Base-by-base conservation (phyloP, 2,888 invertebrate genomes). In the Tetrapedia diversipes region DNA sequence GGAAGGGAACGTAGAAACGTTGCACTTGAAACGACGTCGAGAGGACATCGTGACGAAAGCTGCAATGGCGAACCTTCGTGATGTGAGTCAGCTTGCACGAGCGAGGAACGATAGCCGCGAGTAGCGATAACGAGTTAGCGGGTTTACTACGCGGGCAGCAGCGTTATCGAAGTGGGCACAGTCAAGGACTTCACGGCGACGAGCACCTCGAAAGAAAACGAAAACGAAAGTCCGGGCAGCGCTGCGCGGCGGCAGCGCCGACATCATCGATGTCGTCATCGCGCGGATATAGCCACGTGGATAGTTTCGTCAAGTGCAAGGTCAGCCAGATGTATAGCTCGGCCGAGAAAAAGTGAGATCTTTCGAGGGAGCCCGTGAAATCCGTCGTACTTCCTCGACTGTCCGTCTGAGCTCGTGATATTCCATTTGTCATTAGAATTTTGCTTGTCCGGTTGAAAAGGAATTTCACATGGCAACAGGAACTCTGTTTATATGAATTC, bases 291-390 rank as follows among this genome's bases (percentile, higher is more conserved):
- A 78, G 59, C 51, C 57, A 51, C 51, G 78, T 41, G 67, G 43
- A 63, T 64, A 60, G 59, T 59, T 60, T 56, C 61, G 54, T 68
- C 81, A 77, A 81, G 81, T 71, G 79, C 81, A 81, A 81, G 81
- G 81, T 74, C 74, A 27, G 32, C 3, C 32, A 19, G 54, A 24
- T n/a, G 41, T 10, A 4, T n/a, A 16, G 16, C 27, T n/a, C n/a
- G n/a, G n/a, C n/a, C n/a, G n/a, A n/a, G n/a, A n/a, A n/a, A n/a
- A n/a, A n/a, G n/a, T n/a, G n/a, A n/a, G n/a, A n/a, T n/a, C n/a
- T n/a, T n/a, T n/a, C n/a, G n/a, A n/a, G n/a, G n/a, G n/a, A n/a
- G n/a, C n/a, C n/a, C n/a, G n/a, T n/a, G n/a, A n/a, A n/a, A n/a
- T n/a, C n/a, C n/a, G n/a, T n/a, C n/a, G n/a, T n/a, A n/a, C n/a